These are phyloP conservation scores for Amphipoea oculea DNA, from an alignment of 2,888 invertebrate species.

Conservation along the genomic window DNA sequence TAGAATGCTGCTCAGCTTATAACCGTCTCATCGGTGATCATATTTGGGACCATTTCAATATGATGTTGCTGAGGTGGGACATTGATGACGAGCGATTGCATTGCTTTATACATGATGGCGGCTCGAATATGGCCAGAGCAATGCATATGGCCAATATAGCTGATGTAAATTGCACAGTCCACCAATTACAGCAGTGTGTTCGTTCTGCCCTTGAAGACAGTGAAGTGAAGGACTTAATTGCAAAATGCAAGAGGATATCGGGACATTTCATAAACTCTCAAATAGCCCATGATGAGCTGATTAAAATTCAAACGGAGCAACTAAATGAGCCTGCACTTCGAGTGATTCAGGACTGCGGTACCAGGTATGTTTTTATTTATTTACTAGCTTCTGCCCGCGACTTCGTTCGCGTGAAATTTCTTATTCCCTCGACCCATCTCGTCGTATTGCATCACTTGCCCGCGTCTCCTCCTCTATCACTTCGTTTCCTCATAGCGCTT, in stretches of 20 bases:
- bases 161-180: conserved; percentile 18
- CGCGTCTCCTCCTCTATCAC: too few relatives aligned
- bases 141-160: conserved; percentile 13
- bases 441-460: too few relatives aligned
- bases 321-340: conserved; percentile 21
- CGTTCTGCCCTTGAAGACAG: conserved; percentile 15
- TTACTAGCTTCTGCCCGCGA: too few relatives aligned
- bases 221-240: conserved; percentile 16
- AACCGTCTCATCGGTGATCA: conserved; percentile 19
- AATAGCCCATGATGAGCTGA: conserved; percentile 59
- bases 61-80: conserved; percentile 11
- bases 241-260: conserved; percentile 64
- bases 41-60: conserved; percentile 17
- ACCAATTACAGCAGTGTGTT: conserved; percentile 20
- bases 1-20: conserved; percentile 27
- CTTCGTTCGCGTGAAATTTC: too few relatives aligned
- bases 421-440: too few relatives aligned
- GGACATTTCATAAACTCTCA: conserved; percentile 68
- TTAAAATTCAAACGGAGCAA: conserved; percentile 60
- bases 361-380: conserved; percentile 10
- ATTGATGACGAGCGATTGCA: conserved; percentile 18
- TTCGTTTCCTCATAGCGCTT: too few relatives aligned
- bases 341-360: conserved; percentile 19
- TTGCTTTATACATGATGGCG: conserved; percentile 25
- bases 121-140: conserved; percentile 1